Evolutionary conservation across 2,888 invertebrate genomes (phyloP), one percentile per base, ranked within the genome.

Genomic region (Trichogramma evanescens): DNA sequence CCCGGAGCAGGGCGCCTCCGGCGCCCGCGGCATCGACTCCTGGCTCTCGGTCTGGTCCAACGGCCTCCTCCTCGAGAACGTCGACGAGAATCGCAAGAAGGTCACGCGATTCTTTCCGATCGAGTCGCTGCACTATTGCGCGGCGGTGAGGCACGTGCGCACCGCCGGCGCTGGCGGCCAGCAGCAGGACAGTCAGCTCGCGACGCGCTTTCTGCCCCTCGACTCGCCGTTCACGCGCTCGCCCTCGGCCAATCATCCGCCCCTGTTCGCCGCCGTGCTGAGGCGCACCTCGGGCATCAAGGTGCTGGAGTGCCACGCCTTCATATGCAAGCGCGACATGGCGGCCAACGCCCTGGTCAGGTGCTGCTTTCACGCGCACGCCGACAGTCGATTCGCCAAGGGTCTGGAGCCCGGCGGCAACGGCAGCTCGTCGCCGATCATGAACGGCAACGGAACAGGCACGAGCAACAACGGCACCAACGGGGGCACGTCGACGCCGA

Each of bases 31-130:
- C 71, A 92, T 95, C 73, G 93, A 95, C 81, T 93, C 96, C 67
- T 95, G 95, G 94, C 82, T 98, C 58, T 94, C 94, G 68, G 95
- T 99, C 56, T 96, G 95, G 93, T 93, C 93, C 66, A 96, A 96
- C 76, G 98, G 98, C 54, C 88, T 99, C 66, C 79, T 93, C 54
- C 78, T 99, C 67, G 96, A 98, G 81, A 98, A 98, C 78, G 92
- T 96, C 43, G 96, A 96, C 78, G 96, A 96, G 80, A 90, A 93
- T 75, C 89, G 93, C 64, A 91, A 94, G 78, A 89, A 94, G 77
- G 91, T 96, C 66, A 94, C 95, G 49, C 84, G 95, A 70, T 96
- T 97, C 81, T 96, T 96, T 77, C 95, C 95, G 4, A 96, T 97
- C 70, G 93, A 95, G 74, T 89, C 93, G 64, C 81, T 96, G 71